These are phyloP conservation scores for Macrophya annulata DNA, from an alignment of 2,888 invertebrate species.

Conservation along the genomic window DNA sequence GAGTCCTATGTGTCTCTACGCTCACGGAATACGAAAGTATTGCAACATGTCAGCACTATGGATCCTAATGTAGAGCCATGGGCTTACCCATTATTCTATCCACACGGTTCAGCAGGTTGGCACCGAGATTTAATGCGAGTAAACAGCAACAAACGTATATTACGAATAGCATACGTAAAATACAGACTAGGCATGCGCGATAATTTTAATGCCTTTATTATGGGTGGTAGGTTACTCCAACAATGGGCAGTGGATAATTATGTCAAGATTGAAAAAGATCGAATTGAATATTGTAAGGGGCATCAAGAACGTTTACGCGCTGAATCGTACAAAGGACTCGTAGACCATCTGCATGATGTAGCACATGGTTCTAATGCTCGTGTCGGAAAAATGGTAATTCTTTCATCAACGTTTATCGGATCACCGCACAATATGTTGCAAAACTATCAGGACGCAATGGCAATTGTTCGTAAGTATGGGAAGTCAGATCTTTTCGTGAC, in stretches of 20 bases:
- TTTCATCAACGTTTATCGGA: conserved; percentile 51
- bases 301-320: conserved; percentile 60
- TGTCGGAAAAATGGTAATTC: conserved; percentile 58
- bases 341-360: conserved; percentile 56
- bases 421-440: not conserved
- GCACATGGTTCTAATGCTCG: conserved; percentile 47
- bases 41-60: too few relatives aligned
- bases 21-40: too few relatives aligned
- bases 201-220: not conserved
- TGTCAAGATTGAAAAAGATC: conserved; percentile 60
- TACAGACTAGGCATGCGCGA: not conserved
- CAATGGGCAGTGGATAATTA: conserved; percentile 58
- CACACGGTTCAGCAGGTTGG: conserved; percentile 20
- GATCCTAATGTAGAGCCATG: conserved; percentile 33
- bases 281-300: conserved; percentile 54
- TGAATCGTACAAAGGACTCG: conserved; percentile 58
- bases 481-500: too few relatives aligned
- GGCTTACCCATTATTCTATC: conserved; percentile 55
- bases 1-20: not conserved
- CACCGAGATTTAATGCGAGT: conserved; percentile 16
- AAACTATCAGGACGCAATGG: conserved; percentile 9
- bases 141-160: conserved; percentile 11
- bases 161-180: not conserved
- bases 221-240: not conserved
- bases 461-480: too few relatives aligned